Evolutionary conservation across 2,113 vertebrate genomes (phyloP).

Genomic region (Lycocorax pyrrhopterus): DNA sequence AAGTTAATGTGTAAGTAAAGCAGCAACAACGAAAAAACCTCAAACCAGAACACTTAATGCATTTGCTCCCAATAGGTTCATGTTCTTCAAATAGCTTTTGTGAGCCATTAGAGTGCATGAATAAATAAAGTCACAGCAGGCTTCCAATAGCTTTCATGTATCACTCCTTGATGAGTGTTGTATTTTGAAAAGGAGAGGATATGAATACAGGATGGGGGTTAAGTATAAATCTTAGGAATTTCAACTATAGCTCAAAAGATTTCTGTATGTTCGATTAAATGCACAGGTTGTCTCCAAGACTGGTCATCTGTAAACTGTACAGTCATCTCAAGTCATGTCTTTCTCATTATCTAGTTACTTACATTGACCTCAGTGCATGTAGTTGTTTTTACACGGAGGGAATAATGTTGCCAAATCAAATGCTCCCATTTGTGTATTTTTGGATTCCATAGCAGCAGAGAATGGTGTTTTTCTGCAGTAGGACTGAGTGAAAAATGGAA

Average conservation of each 20-base stretch:
- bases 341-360: background rate
- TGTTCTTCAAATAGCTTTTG: background rate
- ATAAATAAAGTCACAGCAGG: background rate
- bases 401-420: background rate
- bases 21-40: background rate
- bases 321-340: background rate
- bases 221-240: background rate
- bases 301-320: background rate
- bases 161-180: background rate
- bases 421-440: background rate
- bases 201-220: background rate
- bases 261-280: background rate
- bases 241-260: background rate
- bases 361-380: background rate
- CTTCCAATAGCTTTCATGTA: background rate
- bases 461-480: background rate
- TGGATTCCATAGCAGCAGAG: background rate
- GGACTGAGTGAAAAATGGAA: background rate
- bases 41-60: background rate
- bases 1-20: background rate
- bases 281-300: background rate
- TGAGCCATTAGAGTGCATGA: background rate
- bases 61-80: background rate
- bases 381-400: background rate
- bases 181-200: background rate